phyloP scores from a whole-genome alignment of 2,113 vertebrate genomes.

The Nestor notabilis region DNA sequence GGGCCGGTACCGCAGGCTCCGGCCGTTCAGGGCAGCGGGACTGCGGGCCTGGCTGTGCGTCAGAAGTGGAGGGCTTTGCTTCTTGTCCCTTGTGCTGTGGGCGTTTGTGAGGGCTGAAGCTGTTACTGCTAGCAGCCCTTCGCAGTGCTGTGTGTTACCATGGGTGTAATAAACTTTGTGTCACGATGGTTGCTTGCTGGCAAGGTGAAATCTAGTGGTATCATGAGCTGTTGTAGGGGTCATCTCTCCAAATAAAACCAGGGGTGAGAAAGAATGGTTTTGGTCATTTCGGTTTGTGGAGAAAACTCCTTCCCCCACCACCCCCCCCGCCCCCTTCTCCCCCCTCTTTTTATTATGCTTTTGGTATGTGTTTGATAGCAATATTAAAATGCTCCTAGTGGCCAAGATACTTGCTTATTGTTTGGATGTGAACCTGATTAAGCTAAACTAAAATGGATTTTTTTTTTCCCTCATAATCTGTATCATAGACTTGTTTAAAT shows the following conservation, averaged over 20 bases:
- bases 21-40: neutral
- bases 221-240: neutral
- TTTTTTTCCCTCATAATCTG: neutral
- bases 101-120: neutral
- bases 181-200: neutral
- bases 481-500: neutral
- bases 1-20: neutral
- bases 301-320: too few species aligned
- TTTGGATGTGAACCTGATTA: neutral
- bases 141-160: fast-evolving
- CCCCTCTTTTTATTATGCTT: neutral
- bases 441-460: neutral
- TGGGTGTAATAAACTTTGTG: neutral
- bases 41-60: neutral
- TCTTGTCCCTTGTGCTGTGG: neutral
- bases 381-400: neutral
- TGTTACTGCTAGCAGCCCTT: fast-evolving
- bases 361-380: neutral
- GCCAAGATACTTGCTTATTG: neutral
- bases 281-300: neutral
- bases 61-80: neutral
- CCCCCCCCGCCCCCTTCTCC: neutral
- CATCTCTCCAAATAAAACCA: neutral
- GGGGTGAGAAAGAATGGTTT: fast-evolving
- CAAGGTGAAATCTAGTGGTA: neutral